These are phyloP conservation scores for Meliscaeva auricollis DNA, from an alignment of 2,888 invertebrate genomes.

Conservation along the genomic window DNA sequence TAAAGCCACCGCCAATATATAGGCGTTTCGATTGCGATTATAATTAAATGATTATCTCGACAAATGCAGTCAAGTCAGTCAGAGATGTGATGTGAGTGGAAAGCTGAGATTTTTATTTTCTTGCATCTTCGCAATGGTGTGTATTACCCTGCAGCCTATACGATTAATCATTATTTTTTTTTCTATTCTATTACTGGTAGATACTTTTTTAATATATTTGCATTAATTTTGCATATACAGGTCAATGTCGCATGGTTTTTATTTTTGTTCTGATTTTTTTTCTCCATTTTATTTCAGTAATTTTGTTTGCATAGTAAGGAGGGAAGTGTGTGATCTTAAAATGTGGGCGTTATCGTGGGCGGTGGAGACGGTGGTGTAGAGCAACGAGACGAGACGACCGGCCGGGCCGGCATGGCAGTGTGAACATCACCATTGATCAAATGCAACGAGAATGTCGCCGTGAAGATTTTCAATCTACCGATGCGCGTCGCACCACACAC, in stretches of 20 bases:
- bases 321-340: slow-evolving; percentile 5
- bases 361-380: not conserved
- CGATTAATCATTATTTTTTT: slow-evolving; percentile 49
- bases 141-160: slow-evolving; percentile 16
- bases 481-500: not conserved
- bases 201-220: slow-evolving; percentile 45
- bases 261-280: slow-evolving; percentile 57
- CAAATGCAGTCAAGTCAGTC: slow-evolving; percentile 11
- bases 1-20: slow-evolving; percentile 41
- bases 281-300: slow-evolving; percentile 17
- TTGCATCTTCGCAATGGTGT: not conserved
- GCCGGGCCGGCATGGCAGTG: slow-evolving; percentile 1
- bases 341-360: slow-evolving; percentile 56
- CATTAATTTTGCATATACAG: slow-evolving; percentile 69
- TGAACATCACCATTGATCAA: slow-evolving; percentile 63
- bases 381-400: not conserved
- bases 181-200: slow-evolving; percentile 33
- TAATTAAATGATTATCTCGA: slow-evolving; percentile 68
- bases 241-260: slow-evolving; percentile 66
- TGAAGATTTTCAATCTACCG: slow-evolving; percentile 38
- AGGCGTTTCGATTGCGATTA: slow-evolving; percentile 64
- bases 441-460: slow-evolving; percentile 52
- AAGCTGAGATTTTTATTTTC: slow-evolving; percentile 7
- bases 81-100: not conserved
- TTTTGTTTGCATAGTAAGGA: not conserved